Conservation (phyloP, 1,140 invertebrate species). For the Magallana angulata region DNA sequence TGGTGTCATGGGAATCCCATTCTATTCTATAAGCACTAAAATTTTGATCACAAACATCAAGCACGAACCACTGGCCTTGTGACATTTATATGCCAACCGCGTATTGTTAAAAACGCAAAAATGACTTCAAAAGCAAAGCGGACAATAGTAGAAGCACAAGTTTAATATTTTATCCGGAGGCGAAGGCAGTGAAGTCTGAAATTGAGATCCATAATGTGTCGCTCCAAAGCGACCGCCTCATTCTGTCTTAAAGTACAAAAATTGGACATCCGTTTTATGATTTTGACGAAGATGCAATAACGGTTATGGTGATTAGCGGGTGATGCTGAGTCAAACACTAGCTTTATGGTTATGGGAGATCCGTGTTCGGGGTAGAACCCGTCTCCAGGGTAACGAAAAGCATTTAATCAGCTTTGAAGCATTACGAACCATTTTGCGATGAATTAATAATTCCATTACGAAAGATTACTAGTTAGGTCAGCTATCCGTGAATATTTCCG, state of each 20-base stretch:
- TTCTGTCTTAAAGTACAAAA: constrained; percentile 19
- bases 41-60: constrained; percentile 15
- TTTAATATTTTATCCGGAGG: constrained; percentile 22
- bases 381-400: background rate
- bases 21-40: background rate
- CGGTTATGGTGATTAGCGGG: background rate
- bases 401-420: constrained; percentile 22
- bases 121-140: background rate
- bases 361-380: background rate
- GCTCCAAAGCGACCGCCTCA: constrained; percentile 1
- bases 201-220: constrained; percentile 15
- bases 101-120: constrained; percentile 1
- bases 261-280: constrained; percentile 12
- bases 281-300: background rate
- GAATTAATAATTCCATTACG: too few species aligned
- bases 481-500: too few species aligned
- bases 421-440: background rate
- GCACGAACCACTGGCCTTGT: background rate
- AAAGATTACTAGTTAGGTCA: too few species aligned
- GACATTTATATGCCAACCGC: constrained; percentile 26
- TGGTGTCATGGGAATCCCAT: constrained; percentile 21
- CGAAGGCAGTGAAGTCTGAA: background rate
- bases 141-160: background rate
- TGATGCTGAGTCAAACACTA: background rate
- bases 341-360: background rate